Percentiles rank a stretch among this genome's conserved stretches.
phyloP scores from a whole-genome alignment of 2,888 invertebrate species.

The Troglohyphantes excavatus region DNA sequence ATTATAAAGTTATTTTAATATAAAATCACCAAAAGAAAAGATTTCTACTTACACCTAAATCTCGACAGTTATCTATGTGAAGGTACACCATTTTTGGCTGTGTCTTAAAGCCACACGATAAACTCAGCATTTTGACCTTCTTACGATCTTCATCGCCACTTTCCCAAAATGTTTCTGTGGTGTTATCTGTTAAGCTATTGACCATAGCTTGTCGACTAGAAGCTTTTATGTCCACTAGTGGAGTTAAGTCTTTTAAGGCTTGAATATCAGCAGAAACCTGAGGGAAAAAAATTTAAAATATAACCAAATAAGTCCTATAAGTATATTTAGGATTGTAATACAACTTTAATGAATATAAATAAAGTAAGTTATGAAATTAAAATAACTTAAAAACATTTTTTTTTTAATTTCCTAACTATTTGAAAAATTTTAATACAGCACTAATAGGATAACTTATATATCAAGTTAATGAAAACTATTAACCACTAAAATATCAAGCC shows the following conservation, averaged over 20 bases:
- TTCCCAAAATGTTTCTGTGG: conserved; percentile 99
- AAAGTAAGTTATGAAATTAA: too few relatives aligned
- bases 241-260: conserved; percentile 89
- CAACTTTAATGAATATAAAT: too few relatives aligned
- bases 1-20: background rate
- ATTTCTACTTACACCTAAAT: conserved; percentile 88
- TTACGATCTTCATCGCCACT: conserved; percentile 97
- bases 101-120: conserved; percentile 86
- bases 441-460: too few relatives aligned
- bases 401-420: too few relatives aligned
- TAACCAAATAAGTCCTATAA: too few relatives aligned
- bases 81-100: conserved; percentile 90
- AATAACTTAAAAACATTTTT: too few relatives aligned
- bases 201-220: conserved; percentile 97
- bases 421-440: too few relatives aligned
- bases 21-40: background rate
- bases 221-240: conserved; percentile 90
- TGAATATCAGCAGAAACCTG: conserved; percentile 84
- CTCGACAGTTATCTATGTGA: conserved; percentile 96
- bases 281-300: too few relatives aligned
- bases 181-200: conserved; percentile 94
- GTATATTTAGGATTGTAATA: too few relatives aligned
- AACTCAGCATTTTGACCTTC: conserved; percentile 92
- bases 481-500: too few relatives aligned
- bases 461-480: too few relatives aligned